Percentiles rank a stretch among this genome's conserved stretches.
phyloP scores from a whole-genome alignment of 92 coral and sea anemone species.

The Zoanthus solanderi region DNA sequence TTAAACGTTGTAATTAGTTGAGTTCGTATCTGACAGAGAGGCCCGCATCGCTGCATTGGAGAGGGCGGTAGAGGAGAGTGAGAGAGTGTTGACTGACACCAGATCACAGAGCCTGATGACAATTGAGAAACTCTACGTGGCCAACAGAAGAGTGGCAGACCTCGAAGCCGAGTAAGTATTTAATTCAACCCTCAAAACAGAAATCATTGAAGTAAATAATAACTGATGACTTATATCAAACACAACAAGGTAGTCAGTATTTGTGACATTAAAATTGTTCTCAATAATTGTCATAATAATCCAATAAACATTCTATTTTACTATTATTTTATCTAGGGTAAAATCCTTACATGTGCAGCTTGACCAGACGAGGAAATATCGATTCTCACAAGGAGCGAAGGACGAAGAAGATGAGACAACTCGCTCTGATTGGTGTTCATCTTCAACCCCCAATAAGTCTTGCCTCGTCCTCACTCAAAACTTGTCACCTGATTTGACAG shows the following conservation, averaged over 20 bases:
- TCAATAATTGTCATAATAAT: background rate
- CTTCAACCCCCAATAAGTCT: slow-evolving; percentile 48
- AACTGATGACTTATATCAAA: no score
- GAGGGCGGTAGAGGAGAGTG: slow-evolving; percentile 61
- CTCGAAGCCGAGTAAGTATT: slow-evolving; percentile 63
- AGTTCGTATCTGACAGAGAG: slow-evolving; percentile 36
- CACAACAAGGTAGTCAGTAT: no score
- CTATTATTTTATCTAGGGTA: slow-evolving; percentile 42
- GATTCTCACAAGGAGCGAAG: slow-evolving; percentile 14
- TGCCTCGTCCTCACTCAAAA: slow-evolving; percentile 51
- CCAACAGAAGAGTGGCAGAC: slow-evolving; percentile 66
- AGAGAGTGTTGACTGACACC: slow-evolving; percentile 60
- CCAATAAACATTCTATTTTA: background rate
- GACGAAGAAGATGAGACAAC: slow-evolving; percentile 40
- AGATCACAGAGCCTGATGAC: slow-evolving; percentile 63
- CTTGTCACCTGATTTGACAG: slow-evolving; percentile 58
- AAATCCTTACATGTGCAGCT: slow-evolving; percentile 72
- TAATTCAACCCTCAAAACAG: background rate
- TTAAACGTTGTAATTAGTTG: background rate
- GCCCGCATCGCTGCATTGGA: slow-evolving; percentile 72
- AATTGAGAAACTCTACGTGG: slow-evolving; percentile 66
- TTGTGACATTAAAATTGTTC: no score
- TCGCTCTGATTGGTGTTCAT: slow-evolving; percentile 61
- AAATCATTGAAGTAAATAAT: background rate
- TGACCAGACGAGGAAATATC: slow-evolving; percentile 63